These are phyloP conservation scores for Triplophysa siluroides DNA, from an alignment of 2,113 vertebrate species.

Conservation along the genomic window DNA sequence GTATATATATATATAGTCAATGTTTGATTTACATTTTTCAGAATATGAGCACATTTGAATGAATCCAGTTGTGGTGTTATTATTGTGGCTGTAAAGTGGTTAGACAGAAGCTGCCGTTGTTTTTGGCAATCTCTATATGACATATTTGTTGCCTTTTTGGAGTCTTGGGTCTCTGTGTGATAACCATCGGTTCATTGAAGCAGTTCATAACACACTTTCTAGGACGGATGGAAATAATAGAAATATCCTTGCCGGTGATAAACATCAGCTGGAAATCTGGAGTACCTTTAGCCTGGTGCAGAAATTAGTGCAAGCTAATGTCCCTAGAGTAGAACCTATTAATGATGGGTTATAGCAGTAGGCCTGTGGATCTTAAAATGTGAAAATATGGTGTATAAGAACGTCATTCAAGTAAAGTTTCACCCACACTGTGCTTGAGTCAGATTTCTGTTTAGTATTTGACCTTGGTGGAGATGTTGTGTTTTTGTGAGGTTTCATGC, in stretches of 20 bases:
- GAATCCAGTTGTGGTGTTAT: neutral
- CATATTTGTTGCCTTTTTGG: neutral
- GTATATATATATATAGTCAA: too few relatives aligned
- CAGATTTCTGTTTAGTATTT: neutral
- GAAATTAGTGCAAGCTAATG: neutral
- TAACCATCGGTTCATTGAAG: neutral
- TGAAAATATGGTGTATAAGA: neutral
- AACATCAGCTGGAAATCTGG: neutral
- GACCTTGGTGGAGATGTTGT: neutral
- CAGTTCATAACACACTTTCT: neutral
- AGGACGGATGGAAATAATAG: neutral
- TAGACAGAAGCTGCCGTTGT: constrained; percentile 26
- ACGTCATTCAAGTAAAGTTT: too few relatives aligned
- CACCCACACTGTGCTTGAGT: neutral
- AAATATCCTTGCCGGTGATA: neutral
- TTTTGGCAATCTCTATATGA: neutral
- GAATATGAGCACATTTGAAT: too few relatives aligned
- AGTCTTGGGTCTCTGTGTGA: too few relatives aligned
- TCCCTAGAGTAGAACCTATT: constrained; percentile 27
- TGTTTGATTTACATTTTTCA: too few relatives aligned
- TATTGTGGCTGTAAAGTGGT: constrained; percentile 5
- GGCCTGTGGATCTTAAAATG: constrained; percentile 2
- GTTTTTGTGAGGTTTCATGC: too few relatives aligned
- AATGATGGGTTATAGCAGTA: neutral
- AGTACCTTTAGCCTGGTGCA: neutral